Conservation (phyloP, 2,797 vertebrate species). For the Rhinella marina region DNA sequence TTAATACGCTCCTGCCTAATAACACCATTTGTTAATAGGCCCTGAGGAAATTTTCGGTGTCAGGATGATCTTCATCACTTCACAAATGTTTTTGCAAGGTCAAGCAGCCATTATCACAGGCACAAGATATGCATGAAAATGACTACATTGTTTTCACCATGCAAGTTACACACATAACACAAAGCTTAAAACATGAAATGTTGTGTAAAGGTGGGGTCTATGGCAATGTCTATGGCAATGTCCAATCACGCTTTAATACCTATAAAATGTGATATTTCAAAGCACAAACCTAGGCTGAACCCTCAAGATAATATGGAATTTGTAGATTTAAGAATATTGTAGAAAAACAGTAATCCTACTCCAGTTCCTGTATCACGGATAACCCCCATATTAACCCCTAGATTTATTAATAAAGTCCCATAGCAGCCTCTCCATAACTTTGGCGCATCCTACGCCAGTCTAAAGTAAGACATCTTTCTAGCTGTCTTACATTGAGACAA, state of each 20-base stretch:
- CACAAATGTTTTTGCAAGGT: slow-evolving; percentile 51
- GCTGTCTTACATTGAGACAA: too few species aligned
- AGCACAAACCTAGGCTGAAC: background rate
- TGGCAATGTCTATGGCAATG: too few species aligned
- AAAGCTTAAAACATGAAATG: background rate
- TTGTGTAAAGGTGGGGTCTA: background rate
- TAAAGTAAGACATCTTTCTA: too few species aligned
- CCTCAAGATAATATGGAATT: too few species aligned
- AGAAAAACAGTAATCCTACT: too few species aligned
- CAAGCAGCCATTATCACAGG: slow-evolving; percentile 48
- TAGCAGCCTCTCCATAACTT: too few species aligned
- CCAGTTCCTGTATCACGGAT: too few species aligned
- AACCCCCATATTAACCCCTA: too few species aligned
- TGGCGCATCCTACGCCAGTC: too few species aligned
- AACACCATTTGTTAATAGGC: slow-evolving; percentile 52
- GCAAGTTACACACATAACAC: background rate
- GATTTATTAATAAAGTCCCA: too few species aligned
- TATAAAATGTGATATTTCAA: background rate
- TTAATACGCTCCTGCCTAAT: slow-evolving; percentile 42
- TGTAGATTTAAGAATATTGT: too few species aligned
- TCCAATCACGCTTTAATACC: background rate
- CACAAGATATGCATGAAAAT: slow-evolving; percentile 2
- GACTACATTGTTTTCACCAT: background rate
- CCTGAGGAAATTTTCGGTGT: slow-evolving; percentile 41
- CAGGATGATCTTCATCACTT: slow-evolving; percentile 32